Percentiles rank a stretch among this genome's conserved stretches.
Conservation (phyloP, 2,113 vertebrate species). For the Numenius arquata region DNA sequence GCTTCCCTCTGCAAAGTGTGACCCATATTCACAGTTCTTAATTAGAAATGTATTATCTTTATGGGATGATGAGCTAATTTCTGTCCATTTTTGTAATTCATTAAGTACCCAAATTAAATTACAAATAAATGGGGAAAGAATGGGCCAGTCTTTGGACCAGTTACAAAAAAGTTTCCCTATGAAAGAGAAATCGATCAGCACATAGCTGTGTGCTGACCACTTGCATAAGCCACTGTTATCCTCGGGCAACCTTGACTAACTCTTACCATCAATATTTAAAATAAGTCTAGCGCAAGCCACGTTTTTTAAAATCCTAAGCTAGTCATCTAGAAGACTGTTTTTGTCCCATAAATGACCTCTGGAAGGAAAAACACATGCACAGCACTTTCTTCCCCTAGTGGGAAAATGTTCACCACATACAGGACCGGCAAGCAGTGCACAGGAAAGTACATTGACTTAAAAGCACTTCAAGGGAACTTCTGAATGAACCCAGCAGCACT, state of each 20-base stretch:
- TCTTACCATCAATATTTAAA: slow-evolving; percentile 58
- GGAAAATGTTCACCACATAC: not conserved
- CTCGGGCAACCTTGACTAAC: slow-evolving; percentile 53
- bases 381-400: not conserved
- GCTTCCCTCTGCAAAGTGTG: slow-evolving; percentile 44
- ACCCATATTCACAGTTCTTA: slow-evolving; percentile 59
- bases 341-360: slow-evolving; percentile 33
- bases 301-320: not conserved
- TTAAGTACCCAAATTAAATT: slow-evolving; percentile 41
- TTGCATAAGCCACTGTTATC: slow-evolving; percentile 30
- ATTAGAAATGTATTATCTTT: slow-evolving; percentile 66
- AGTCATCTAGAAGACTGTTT: slow-evolving; percentile 18
- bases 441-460: not conserved
- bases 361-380: not conserved
- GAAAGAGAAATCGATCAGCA: slow-evolving; percentile 21
- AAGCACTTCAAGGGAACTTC: not conserved
- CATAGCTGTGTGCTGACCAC: not conserved
- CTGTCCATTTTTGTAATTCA: slow-evolving; percentile 38
- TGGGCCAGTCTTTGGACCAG: not conserved
- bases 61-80: slow-evolving; percentile 41
- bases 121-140: slow-evolving; percentile 27
- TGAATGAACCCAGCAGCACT: not conserved
- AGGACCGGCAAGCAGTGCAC: not conserved
- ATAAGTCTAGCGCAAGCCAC: not conserved
- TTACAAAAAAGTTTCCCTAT: not conserved